Conservation (phyloP, 1,140 invertebrate genomes). For the Polypedilum pembai region DNA sequence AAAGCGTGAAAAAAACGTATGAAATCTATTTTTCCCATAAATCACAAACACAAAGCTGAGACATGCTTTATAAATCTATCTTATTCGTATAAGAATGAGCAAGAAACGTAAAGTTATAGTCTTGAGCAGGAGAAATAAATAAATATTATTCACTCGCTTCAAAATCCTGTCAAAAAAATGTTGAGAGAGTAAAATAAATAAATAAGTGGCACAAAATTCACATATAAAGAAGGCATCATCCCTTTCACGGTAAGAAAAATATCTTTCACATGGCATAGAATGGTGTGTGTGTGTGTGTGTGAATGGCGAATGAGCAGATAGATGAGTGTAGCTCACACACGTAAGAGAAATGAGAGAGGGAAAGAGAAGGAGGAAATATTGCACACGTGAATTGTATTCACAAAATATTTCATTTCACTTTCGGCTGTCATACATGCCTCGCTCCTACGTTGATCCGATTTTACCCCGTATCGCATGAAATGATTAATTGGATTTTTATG, state of each 20-base stretch:
- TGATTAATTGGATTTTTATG: slow-evolving; percentile 19
- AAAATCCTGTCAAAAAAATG: slow-evolving; percentile 18
- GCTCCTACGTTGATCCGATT: slow-evolving; percentile 10
- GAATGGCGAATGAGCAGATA: neutral
- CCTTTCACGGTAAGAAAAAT: too few species aligned
- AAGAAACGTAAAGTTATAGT: neutral
- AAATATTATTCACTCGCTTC: slow-evolving; percentile 18
- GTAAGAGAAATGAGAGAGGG: neutral
- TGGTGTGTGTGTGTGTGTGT: too few species aligned
- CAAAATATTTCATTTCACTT: slow-evolving; percentile 19
- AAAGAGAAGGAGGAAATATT: neutral
- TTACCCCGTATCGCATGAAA: slow-evolving; percentile 7
- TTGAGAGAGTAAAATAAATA: neutral
- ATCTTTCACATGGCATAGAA: too few species aligned
- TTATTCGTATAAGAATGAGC: neutral
- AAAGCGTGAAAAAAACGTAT: too few species aligned
- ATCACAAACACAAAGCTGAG: neutral
- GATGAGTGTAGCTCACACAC: neutral
- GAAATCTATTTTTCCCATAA: slow-evolving; percentile 10
- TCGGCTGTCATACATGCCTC: slow-evolving; percentile 10
- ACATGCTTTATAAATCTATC: slow-evolving; percentile 1
- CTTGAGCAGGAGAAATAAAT: neutral
- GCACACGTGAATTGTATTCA: slow-evolving; percentile 16
- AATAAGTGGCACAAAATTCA: too few species aligned
- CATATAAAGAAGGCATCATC: too few species aligned